phyloP scores from a whole-genome alignment of 2,797 vertebrate genomes.

The Australoheros facetus region DNA sequence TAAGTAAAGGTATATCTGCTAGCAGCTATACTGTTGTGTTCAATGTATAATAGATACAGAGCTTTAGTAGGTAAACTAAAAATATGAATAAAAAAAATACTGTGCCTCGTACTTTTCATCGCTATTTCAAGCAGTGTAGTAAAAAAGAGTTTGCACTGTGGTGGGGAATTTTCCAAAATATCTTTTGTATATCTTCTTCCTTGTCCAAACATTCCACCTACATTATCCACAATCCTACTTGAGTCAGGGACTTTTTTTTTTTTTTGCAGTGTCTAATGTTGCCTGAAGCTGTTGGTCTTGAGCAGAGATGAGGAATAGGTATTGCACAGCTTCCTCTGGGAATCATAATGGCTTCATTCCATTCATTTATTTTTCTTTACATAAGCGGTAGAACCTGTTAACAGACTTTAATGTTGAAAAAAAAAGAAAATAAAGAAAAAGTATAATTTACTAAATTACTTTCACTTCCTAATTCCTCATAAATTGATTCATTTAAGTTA shows the following conservation, averaged over 20 bases:
- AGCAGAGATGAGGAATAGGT: neutral
- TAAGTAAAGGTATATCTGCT: neutral
- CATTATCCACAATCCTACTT: neutral
- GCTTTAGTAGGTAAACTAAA: neutral
- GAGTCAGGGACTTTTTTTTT: neutral
- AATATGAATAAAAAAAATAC: neutral
- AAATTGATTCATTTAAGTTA: neutral
- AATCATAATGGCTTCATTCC: neutral
- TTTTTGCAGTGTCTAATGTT: neutral
- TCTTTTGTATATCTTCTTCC: neutral
- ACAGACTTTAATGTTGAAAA: neutral
- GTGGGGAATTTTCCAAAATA: neutral
- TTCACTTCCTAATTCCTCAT: conserved; percentile 19
- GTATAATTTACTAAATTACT: neutral
- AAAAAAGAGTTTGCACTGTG: neutral
- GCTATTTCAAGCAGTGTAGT: neutral
- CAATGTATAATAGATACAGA: neutral
- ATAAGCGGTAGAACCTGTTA: neutral
- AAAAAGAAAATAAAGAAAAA: neutral
- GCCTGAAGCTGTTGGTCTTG: neutral
- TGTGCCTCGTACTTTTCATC: neutral
- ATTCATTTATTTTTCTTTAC: neutral
- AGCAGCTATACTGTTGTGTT: neutral
- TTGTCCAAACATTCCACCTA: neutral
- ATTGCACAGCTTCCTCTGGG: neutral